phyloP scores from a whole-genome alignment of 92 coral and sea anemone genomes.

The Epizoanthus scotinus region DNA sequence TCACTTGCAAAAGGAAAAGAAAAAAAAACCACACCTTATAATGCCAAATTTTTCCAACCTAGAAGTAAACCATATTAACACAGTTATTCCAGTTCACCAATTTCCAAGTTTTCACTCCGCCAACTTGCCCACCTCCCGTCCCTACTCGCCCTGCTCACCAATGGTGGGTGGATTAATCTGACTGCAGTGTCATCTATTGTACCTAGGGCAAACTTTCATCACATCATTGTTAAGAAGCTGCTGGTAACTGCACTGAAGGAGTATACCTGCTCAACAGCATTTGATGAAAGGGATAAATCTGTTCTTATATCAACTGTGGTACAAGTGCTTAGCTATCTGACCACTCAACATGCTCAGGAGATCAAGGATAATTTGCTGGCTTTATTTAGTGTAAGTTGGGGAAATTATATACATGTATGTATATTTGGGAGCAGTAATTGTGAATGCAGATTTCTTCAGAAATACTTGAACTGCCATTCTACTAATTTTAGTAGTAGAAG shows the following conservation, averaged over 20 bases:
- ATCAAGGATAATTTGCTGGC: slow-evolving; percentile 76
- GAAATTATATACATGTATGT: not conserved
- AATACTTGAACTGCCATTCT: no score
- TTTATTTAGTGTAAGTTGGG: slow-evolving; percentile 74
- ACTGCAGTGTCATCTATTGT: not conserved
- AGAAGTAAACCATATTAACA: no score
- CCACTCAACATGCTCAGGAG: slow-evolving; percentile 88
- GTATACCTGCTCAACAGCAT: slow-evolving; percentile 59
- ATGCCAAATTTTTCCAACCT: no score
- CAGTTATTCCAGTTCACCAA: no score
- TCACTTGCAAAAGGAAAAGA: not conserved
- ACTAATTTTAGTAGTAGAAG: no score
- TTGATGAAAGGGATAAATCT: slow-evolving; percentile 70
- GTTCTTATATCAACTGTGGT: slow-evolving; percentile 88
- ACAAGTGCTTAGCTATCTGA: slow-evolving; percentile 79
- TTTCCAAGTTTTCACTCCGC: no score
- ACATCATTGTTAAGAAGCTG: slow-evolving; percentile 84
- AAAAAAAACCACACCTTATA: no score
- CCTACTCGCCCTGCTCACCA: not conserved
- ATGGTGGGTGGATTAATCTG: not conserved
- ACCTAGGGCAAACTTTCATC: slow-evolving; percentile 81
- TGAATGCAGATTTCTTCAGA: no score
- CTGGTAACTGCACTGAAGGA: slow-evolving; percentile 87
- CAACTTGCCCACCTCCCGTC: no score
- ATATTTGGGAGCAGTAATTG: no score